Base-by-base conservation (phyloP, 2,797 vertebrate genomes). In the Hybognathus amarus region DNA sequence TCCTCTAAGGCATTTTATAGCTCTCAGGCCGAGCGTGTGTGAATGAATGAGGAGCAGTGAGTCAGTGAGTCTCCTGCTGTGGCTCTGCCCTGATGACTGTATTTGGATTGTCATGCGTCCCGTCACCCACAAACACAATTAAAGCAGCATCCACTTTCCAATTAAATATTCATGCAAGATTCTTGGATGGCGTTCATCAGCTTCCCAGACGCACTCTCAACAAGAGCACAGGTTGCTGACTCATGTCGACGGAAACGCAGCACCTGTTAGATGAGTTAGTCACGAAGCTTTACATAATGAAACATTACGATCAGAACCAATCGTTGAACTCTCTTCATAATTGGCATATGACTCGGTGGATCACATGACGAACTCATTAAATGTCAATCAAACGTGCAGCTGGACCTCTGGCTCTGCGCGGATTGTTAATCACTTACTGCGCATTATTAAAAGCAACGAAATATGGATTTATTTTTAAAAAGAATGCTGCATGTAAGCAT, bases 141-240 rank as follows among this genome's bases (percentile, higher is more conserved):
- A 52, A 78, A 61, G 63, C 5, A 38, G 69, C 61, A 69, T 73
- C 69, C 77, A 56, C 70, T 84, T 83, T 73, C 79, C 50, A 79
- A 82, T 86, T 36, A 89, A 88, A 85, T 74, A 87, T 86, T 86
- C 50, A 86, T 84, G 56, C 69, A 27, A 24, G 79, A 69, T 85
- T 87, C 68, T 80, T 63, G 45, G 66, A 78, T 74, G 61, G 33
- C 80, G 61, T 84, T 86, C 70, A 84, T 76, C 77, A 74, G 71
- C 76, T 61, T 82, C 83, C 66, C 47, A 61, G 66, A 88, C 67
- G 45, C 66, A 50, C 52, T 42, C 15, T 54, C 33, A 67, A 80
- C 42, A 80, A 59, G 83, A 74, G 70, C 67, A 84, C 70, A 64
- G 80, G 73, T 81, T 75, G 54, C 80, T 82, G 82, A 77, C 47